These are phyloP conservation scores for Cyprinodon diabolis DNA, from an alignment of 2,797 vertebrate genomes.

Conservation along the genomic window DNA sequence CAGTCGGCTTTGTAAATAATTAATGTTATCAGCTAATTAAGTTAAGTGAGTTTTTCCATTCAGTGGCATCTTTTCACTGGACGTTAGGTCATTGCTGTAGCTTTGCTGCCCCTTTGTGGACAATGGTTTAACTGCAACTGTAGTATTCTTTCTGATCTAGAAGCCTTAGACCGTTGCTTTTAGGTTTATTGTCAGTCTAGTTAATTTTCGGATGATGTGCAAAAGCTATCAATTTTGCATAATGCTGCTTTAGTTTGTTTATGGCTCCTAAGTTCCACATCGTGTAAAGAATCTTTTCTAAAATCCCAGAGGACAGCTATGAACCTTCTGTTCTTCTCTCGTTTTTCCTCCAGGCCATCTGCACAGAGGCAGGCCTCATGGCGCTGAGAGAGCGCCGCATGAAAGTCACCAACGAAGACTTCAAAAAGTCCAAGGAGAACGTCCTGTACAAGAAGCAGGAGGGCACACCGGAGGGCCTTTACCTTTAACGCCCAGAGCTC, in stretches of 20 bases:
- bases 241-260: too few relatives aligned
- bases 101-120: constrained; percentile 65
- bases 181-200: too few relatives aligned
- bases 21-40: constrained; percentile 16
- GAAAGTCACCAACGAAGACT: constrained; percentile 99
- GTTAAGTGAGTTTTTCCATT: constrained; percentile 8
- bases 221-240: too few relatives aligned
- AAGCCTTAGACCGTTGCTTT: too few relatives aligned
- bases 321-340: constrained; percentile 4
- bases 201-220: too few relatives aligned
- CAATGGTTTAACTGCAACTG: background rate
- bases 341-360: constrained; percentile 87
- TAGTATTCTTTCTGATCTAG: too few relatives aligned
- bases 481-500: constrained; percentile 82
- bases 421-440: constrained; percentile 99
- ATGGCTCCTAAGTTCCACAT: background rate
- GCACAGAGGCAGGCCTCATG: constrained; percentile 98
- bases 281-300: background rate
- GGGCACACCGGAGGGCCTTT: constrained; percentile 96
- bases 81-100: background rate
- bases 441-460: constrained; percentile 99
- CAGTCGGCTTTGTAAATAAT: constrained; percentile 11
- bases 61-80: background rate
- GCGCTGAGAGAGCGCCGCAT: constrained; percentile 94
- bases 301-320: background rate